Conservation (phyloP, 2,113 vertebrate genomes). For the Gopherus evgoodei region DNA sequence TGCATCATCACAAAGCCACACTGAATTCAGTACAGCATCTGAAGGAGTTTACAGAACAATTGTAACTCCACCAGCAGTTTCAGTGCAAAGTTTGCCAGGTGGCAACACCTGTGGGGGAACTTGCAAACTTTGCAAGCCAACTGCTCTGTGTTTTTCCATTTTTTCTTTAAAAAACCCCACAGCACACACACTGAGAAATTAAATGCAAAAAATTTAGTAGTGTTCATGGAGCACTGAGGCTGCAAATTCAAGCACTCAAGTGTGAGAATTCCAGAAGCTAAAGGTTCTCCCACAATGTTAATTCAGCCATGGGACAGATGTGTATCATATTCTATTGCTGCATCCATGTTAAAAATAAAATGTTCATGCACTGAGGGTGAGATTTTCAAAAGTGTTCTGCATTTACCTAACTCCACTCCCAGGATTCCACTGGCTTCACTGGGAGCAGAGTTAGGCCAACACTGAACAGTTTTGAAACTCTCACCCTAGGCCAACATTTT, state of each 20-base stretch:
- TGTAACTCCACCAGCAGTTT: conserved; percentile 61
- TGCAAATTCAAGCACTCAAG: conserved; percentile 45
- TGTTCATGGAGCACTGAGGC: neutral
- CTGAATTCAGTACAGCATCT: conserved; percentile 32
- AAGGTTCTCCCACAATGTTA: neutral
- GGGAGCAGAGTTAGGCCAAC: conserved; percentile 4
- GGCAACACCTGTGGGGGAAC: conserved; percentile 60
- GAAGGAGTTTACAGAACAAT: conserved; percentile 43
- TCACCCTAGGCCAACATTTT: neutral
- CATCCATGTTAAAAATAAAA: conserved; percentile 64
- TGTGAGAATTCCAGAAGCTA: conserved; percentile 23
- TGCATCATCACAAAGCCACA: conserved; percentile 54
- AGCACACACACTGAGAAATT: conserved; percentile 43
- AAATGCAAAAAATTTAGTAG: conserved; percentile 59
- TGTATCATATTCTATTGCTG: conserved; percentile 64
- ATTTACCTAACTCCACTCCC: conserved; percentile 66
- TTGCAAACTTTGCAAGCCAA: conserved; percentile 53
- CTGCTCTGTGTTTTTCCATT: conserved; percentile 67
- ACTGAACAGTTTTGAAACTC: neutral
- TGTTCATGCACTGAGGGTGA: conserved; percentile 54
- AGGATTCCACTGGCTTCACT: neutral
- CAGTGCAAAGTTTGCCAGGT: conserved; percentile 51
- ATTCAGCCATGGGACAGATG: conserved; percentile 60
- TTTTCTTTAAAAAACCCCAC: conserved; percentile 62
- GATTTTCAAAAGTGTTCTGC: conserved; percentile 57